Evolutionary conservation across 2,113 vertebrate genomes (phyloP), one percentile per base, ranked within the genome.

Genomic region (Castor canadensis): DNA sequence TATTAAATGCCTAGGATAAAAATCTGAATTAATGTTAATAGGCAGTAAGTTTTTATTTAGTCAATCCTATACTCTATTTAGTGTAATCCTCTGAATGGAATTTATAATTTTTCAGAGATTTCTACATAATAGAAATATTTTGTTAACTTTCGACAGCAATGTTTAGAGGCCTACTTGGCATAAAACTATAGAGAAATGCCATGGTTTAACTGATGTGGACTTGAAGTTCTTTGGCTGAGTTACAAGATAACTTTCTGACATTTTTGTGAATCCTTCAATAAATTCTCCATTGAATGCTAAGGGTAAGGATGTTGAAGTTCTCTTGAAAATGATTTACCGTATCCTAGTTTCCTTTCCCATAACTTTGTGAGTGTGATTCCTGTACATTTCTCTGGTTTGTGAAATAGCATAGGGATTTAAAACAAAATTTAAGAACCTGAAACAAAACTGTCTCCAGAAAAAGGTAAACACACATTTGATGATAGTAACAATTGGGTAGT

Each of bases 221-320:
- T 97, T 96, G 73, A 6, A 89, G 7, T 15, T 96, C 52, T 47
- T 52, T 92, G 26, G 9, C 19, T 93, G 30, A 71, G 22, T 93
- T 90, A 86, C 6, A 92, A 81, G 16, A 30, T 72, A 95, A 90
- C 32, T 94, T 13, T 86, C 32, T 67, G 11, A 28, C 54, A 87
- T 79, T 97, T 84, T 80, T 95, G 12, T 72, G 47, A 89, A 24
- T 69, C 96, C 16, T 80, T 96, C 73, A 97, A 16, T 91, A 97
- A 96, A 95, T 97, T 94, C 22, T 87, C 56, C 35, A 85, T 16
- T 96, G 84, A 96, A 98, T 96, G 35, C 52, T 94, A 95, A 96
- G 43, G 47, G 8, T 30, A 54, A 92, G 12, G 47, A 47, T 77
- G 47, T 95, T 85, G 80, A 97, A 94, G 40, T 67, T 45, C 30